Conservation (phyloP, 2,113 vertebrate species). For the Misgurnus mizolepis region DNA sequence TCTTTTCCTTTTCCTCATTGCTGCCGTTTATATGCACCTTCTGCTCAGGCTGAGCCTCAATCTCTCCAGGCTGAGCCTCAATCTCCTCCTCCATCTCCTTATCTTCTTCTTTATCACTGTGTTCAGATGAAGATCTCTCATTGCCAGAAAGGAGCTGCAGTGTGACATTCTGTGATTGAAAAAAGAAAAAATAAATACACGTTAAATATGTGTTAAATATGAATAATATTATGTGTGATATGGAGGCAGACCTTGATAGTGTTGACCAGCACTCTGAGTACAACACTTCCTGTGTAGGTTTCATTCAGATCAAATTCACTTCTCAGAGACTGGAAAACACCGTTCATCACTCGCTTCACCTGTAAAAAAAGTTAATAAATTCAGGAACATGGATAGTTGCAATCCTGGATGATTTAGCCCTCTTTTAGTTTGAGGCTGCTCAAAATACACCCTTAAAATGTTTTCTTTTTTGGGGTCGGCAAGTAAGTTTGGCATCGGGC, state of each 20-base stretch:
- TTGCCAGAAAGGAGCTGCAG: conserved; percentile 80
- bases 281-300: conserved; percentile 80
- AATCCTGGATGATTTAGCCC: too few species aligned
- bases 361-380: conserved; percentile 54
- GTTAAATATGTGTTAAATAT: too few species aligned
- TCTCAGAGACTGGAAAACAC: conserved; percentile 89
- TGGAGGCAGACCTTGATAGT: conserved; percentile 86
- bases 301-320: conserved; percentile 87
- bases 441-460: too few species aligned
- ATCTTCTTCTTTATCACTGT: conserved; percentile 59
- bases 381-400: background rate
- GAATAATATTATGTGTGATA: too few species aligned
- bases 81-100: conserved; percentile 55
- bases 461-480: too few species aligned
- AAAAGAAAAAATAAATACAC: background rate
- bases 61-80: conserved; percentile 32
- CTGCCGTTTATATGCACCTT: conserved; percentile 51
- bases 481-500: too few species aligned
- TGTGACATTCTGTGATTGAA: conserved; percentile 80
- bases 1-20: conserved; percentile 46
- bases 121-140: conserved; percentile 49
- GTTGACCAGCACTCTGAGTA: conserved; percentile 82
- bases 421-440: too few species aligned
- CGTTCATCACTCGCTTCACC: conserved; percentile 98
- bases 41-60: conserved; percentile 11